phyloP scores from a whole-genome alignment of 1,140 invertebrate species.

The Drosophila melanogaster region Release_6_plus_ISO1_MT NT_037436.4:7515501-7516000 shows the following conservation, averaged over 20 bases:
- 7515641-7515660: constrained; percentile 71
- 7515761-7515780: constrained; percentile 36
- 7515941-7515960: constrained; percentile 77
- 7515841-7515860: constrained; percentile 38
- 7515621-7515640: constrained; percentile 21
- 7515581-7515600: constrained; percentile 30
- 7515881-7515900: constrained; percentile 55
- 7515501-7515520: constrained; percentile 71
- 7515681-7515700: constrained; percentile 58
- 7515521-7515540: constrained; percentile 74
- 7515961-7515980: constrained; percentile 86
- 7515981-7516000: constrained; percentile 86
- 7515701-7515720: constrained; percentile 56
- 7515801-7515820: constrained; percentile 1
- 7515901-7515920: constrained; percentile 71
- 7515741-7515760: constrained; percentile 10
- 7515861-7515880: constrained; percentile 22
- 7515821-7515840: constrained; percentile 60
- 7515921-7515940: constrained; percentile 35
- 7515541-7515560: constrained; percentile 67
- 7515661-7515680: constrained; percentile 65
- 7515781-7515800: neutral
- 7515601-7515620: neutral
- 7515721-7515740: constrained; percentile 77
- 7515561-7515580: constrained; percentile 46